Base-by-base conservation (phyloP, 2,797 vertebrate genomes). In the Haliaeetus albicilla region DNA sequence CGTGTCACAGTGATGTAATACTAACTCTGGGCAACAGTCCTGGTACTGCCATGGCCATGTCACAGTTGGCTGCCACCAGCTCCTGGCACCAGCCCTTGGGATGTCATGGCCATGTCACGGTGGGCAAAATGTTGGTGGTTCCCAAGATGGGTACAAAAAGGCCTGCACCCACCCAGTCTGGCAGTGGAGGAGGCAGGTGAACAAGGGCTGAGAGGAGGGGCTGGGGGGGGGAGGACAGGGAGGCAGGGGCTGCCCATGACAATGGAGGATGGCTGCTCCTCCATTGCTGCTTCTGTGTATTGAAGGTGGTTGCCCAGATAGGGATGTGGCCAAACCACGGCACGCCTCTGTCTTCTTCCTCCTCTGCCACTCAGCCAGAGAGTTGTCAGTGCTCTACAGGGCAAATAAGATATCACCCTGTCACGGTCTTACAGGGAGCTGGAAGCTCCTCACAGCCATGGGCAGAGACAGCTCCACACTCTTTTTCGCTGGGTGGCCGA, bases 301-400 rank as follows among this genome's bases (percentile, higher is more conserved):
- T 35, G 33, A 60, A 49, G 43, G 31, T 43, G 43, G 27, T 57
- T 2, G 1, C 14, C 9, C 43, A 64, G 25, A 49, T 8, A 57
- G 44, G 11, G 23, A 13, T 43, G 12, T 2, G 18, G 35, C 23
- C 51, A 80, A 18, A 33, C 6, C 10, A 51, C 0, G 0, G 10
- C 22, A 80, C 3, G 1, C 4, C 51, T 18, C 18, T 59, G 10
- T 65, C 27, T 65, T 81, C 35, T 80, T 6, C 37, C 19, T 80
- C 31, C 11, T 65, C 37, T 51, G 51, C 44, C 33, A 19, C 24
- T 74, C 33, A 19, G 43, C 14, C 2, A 7, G 35, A 64, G 13
- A 57, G 20, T 33, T 73, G 49, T 63, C 59, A 67, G 14, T 3
- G 3, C 27, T 44, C 60, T n/a, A 44, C 44, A 67, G 24, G 24